Evolutionary conservation across 2,113 vertebrate genomes (phyloP), one percentile per base, ranked within the genome.

Genomic region (Stegastes partitus): DNA sequence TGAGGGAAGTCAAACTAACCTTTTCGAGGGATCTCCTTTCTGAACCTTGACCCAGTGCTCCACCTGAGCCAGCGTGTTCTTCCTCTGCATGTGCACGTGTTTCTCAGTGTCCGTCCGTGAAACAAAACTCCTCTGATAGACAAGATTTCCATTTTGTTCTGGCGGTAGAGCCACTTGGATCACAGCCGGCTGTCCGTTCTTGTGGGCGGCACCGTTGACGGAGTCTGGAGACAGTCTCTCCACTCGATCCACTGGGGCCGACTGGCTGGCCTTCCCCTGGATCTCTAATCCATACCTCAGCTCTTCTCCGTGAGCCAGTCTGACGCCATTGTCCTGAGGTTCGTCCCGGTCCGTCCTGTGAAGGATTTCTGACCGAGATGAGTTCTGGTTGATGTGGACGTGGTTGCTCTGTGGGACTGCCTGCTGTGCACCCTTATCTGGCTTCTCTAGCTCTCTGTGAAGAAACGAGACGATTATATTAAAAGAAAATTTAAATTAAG

Each of bases 21-120:
- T 99, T 87, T 95, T 96, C 18, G 93, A 58, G 61, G 95, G 71
- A 0, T 98, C 97, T 57, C 93, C 96, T 94, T 98, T 99, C 80
- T 97, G 98, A 81, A 95, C 93, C 90, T 97, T 98, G 22, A 97
- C 95, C 98, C 98, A 99, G 73, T 97, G 96, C 81, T 99, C 97
- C 92, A 97, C 96, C 80, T 98, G 97, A 89, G 96, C 94, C 94
- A 97, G 89, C 9, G 94, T 93, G 64, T 93, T 97, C 92, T 97
- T 97, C 87, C 96, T 96, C 88, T 98, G 97, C 86, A 94, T 94
- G 19, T 97, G 96, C 86, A 94, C 95, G 19, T 97, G 96, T 88
- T 97, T 99, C 71, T 97, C 96, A 8, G 93, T 78, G 81, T 94
- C 95, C 26, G 88, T 70, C 51, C 93, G 94, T 19, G 95, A 86